Conservation (phyloP, 2,113 vertebrate genomes). For the Ramphastos sulfuratus region DNA sequence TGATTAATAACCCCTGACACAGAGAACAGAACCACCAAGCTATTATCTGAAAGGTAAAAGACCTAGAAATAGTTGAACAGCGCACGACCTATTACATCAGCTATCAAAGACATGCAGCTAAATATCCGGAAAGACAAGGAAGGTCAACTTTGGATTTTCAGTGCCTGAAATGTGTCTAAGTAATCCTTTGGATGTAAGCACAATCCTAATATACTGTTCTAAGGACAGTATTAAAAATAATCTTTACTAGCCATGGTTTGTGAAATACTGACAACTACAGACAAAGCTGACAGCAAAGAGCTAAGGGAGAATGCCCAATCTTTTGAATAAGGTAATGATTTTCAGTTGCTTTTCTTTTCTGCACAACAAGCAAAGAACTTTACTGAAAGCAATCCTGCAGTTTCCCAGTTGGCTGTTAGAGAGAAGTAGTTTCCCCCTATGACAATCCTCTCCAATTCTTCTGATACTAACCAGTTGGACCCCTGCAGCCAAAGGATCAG, state of each 20-base stretch:
- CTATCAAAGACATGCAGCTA: neutral
- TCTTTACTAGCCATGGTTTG: neutral
- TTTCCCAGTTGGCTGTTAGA: neutral
- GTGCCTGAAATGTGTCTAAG: no score
- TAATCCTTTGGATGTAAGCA: neutral
- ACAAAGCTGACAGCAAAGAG: neutral
- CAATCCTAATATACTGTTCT: neutral
- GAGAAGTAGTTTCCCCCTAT: neutral
- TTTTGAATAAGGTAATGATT: neutral
- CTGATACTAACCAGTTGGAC: neutral
- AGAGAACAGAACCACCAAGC: neutral
- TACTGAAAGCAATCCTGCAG: neutral
- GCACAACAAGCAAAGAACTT: neutral
- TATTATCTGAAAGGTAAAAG: neutral
- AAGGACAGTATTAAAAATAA: neutral
- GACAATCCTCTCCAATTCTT: neutral
- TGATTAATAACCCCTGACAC: neutral
- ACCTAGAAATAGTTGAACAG: neutral
- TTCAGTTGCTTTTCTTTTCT: neutral
- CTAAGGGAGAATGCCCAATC: neutral
- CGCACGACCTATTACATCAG: neutral
- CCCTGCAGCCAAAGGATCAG: neutral
- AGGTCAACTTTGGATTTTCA: no score
- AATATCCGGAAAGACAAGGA: neutral
- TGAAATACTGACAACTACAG: neutral